A percentile compares a stretch with the other conserved stretches of the same genome.
Conservation (phyloP, 2,797 vertebrate genomes). For the Lacerta bilineata region DNA sequence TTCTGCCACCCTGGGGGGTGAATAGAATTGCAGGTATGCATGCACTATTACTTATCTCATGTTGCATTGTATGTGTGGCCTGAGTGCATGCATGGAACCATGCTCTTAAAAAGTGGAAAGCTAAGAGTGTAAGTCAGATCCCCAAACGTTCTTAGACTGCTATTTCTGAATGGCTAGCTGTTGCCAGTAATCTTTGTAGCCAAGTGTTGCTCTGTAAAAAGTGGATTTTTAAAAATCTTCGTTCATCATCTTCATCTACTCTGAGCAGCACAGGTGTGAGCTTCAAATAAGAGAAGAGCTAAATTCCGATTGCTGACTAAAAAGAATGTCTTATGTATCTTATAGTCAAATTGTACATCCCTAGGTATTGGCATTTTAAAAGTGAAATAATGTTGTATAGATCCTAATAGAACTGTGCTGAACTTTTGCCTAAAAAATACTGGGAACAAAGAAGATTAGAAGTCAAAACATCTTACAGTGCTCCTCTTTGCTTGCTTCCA, state of each 20-base stretch:
- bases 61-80: no score
- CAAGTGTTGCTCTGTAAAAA: not conserved
- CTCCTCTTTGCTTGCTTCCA: not conserved
- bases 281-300: no score
- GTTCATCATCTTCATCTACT: not conserved
- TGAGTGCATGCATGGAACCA: no score
- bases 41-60: no score
- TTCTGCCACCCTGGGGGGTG: no score
- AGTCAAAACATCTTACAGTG: not conserved
- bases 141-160: no score
- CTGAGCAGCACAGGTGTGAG: not conserved
- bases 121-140: no score
- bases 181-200: not conserved
- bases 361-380: not conserved
- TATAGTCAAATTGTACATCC: not conserved
- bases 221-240: not conserved
- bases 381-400: no score
- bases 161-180: not conserved
- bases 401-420: no score
- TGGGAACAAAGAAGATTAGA: not conserved
- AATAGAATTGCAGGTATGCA: no score
- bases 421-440: not conserved
- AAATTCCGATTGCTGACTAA: not conserved
- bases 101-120: no score
- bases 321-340: not conserved